Evolutionary conservation across 1,140 invertebrate species (phyloP), one percentile per base, ranked within the genome.

Genomic region (Odontomachus brunneus): DNA sequence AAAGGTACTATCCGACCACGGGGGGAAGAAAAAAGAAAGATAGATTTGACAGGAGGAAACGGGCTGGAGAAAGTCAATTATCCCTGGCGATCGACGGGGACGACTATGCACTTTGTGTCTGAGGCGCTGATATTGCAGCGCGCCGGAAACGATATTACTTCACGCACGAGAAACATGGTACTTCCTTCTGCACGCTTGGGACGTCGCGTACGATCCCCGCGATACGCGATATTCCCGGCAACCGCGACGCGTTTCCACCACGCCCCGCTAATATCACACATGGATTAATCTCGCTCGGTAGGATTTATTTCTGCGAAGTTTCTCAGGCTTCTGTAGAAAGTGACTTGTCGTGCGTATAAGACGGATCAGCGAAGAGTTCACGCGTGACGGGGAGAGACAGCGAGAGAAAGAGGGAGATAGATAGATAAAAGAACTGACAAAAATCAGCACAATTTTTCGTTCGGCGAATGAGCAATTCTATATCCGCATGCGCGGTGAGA

Each of bases 31-130:
- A 12, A 82, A 74, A 87, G 86, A 87, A 86, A 80, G 73, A 87
- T 73, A 72, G 62, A 74, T 76, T 83, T 55, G 57, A 63, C 72
- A 83, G 12, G 12, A 55, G 74, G 84, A 85, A 86, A 87, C 72
- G 60, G 15, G 55, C 12, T 38, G 85, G 86, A 87, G 86, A 87
- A 87, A 87, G 86, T 87, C 17, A 22, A 84, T 87, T 82, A 57
- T 71, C 22, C 38, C n/a, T 12, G 22, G 11, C 66, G 78, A 74
- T 82, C 69, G 44, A 69, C 44, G 60, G 17, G 57, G 71, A 74
- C 49, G 78, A 74, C 29, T 44, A 3, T 5, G 9, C 38, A 33
- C 29, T 60, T 60, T 29, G 53, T 44, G 49, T 57, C 65, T 29
- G 51, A 17, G 65, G 17, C 24, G 57, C 19, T 22, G 22, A 60